Evolutionary conservation across 2,113 vertebrate genomes (phyloP).

Genomic region (Atrichornis clamosus): DNA sequence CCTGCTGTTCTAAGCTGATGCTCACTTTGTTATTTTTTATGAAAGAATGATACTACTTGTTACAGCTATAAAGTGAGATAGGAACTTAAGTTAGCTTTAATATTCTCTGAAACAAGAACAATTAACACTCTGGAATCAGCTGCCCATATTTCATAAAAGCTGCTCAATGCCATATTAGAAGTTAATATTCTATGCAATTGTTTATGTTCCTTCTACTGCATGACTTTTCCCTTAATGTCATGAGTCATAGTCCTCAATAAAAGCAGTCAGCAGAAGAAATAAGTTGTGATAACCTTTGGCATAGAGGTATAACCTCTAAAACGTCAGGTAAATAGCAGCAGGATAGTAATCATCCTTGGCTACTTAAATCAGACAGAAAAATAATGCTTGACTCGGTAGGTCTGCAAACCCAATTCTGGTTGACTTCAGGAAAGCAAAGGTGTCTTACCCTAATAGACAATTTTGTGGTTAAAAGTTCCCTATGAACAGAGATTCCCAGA

Average conservation of each 20-base stretch:
- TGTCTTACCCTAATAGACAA: not conserved
- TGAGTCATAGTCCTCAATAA: not conserved
- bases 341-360: not conserved
- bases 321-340: constrained; percentile 27
- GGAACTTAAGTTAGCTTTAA: not conserved
- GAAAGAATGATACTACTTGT: not conserved
- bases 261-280: constrained; percentile 12
- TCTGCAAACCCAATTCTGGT: not conserved
- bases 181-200: not conserved
- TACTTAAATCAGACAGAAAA: constrained; percentile 21
- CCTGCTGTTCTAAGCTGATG: not conserved
- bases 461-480: not conserved
- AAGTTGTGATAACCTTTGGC: constrained; percentile 26
- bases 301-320: constrained; percentile 10
- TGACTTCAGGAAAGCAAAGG: not conserved
- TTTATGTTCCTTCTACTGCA: not conserved
- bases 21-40: not conserved
- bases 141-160: not conserved
- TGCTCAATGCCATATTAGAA: not conserved
- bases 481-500: not conserved
- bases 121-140: not conserved
- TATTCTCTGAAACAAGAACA: not conserved
- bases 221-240: constrained; percentile 25
- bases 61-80: not conserved
- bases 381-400: not conserved